Evolutionary conservation across 37 sponge, comb jelly and placozoan genomes (phyloP).

Genomic region (Beroe ovata): DNA sequence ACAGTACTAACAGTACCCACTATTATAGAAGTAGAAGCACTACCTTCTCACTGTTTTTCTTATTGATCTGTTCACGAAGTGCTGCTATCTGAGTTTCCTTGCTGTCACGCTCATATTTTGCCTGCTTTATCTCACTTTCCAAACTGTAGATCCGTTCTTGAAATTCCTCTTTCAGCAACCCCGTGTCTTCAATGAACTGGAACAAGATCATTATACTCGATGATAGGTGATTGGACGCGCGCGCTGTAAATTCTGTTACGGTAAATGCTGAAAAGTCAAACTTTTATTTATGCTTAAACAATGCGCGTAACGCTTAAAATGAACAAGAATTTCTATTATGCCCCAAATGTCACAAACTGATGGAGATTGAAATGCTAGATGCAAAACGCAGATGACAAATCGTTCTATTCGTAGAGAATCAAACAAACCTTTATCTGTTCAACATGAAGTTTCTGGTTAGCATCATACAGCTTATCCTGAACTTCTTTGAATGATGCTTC

Average conservation of each 20-base stretch:
- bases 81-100: constrained; percentile 16
- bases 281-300: not conserved
- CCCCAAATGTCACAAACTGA: too few species aligned
- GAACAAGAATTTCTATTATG: too few species aligned
- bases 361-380: too few species aligned
- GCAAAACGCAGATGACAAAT: too few species aligned
- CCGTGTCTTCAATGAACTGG: constrained; percentile 24
- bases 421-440: constrained; percentile 44
- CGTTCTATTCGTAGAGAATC: too few species aligned
- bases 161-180: not conserved
- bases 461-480: not conserved
- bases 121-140: constrained; percentile 8
- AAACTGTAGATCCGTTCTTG: not conserved
- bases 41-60: not conserved
- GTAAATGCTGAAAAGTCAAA: constrained; percentile 2
- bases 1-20: too few species aligned
- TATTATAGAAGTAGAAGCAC: too few species aligned
- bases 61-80: constrained; percentile 5
- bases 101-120: constrained; percentile 21
- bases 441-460: constrained; percentile 31
- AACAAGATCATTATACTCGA: too few species aligned
- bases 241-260: not conserved
- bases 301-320: not conserved
- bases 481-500: not conserved
- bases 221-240: too few species aligned